Evolutionary conservation across 2,113 vertebrate genomes (phyloP), one percentile per base, ranked within the genome.

Genomic region (Pholis gunnellus): DNA sequence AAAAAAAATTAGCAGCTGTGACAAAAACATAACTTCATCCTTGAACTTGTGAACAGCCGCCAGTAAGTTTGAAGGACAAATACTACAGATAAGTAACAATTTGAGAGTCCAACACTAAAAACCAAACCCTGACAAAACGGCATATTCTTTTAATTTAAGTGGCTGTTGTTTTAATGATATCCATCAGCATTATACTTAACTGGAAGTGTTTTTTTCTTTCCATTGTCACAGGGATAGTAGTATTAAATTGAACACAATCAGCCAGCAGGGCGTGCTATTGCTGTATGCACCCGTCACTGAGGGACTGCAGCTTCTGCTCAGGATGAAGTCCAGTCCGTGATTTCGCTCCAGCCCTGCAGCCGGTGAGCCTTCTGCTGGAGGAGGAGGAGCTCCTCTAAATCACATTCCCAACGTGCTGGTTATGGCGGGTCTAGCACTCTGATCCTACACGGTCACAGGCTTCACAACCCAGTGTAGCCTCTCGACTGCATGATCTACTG

Each of bases 231-330:
- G 29, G 64, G 25, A 69, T 29, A 9, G 42, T 11, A 44, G 57
- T 64, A 7, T 29, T 27, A 65, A n/a, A 48, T 3, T 78, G 38
- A 60, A 44, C 50, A 27, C 66, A 22, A 54, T 38, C 31, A 54
- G 75, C 81, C 95, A 93, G 86, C 81, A 94, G 94, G 82, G 87
- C 93, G 92, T 31, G 88, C 80, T 75, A 66, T 75, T 87, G 88
- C 75, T 78, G 61, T 61, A 68, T 31, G 54, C 25, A 78, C 50
- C 50, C 17, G 38, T 72, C 60, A 50, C 25, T 9, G 27, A 69
- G 63, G 63, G 75, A 73, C 79, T 77, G 75, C 80, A 64, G 82
- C 78, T 83, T 78, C 83, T 27, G 75, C 25, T 72, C 56, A 72
- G 81, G 80, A 68, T 1, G 2, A 0, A 65, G 20, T 88, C 64